Evolutionary conservation across 1,140 invertebrate genomes (phyloP).

Genomic region (Adelges cooleyi): DNA sequence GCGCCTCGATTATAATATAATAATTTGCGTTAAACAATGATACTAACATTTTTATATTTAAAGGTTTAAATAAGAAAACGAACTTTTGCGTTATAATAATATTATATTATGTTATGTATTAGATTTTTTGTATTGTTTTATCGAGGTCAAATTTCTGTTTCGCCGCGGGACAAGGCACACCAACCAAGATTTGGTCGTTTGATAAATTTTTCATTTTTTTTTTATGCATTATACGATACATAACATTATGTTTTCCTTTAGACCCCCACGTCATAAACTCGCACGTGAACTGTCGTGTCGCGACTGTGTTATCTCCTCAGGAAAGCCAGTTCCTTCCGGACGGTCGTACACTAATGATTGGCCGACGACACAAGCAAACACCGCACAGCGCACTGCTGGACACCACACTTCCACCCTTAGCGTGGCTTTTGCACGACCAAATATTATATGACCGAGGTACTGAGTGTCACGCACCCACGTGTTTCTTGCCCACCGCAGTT

Average conservation of each 20-base stretch:
- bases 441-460: slow-evolving; percentile 3
- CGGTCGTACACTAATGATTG: slow-evolving; percentile 19
- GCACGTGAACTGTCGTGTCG: slow-evolving; percentile 27
- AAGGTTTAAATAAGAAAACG: too few relatives aligned
- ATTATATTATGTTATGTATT: too few relatives aligned
- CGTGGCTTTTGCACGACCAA: background rate
- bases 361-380: slow-evolving; percentile 16
- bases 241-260: background rate
- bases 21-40: too few relatives aligned
- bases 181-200: background rate
- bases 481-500: slow-evolving; percentile 22
- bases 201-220: slow-evolving; percentile 21
- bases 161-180: background rate
- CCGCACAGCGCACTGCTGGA: background rate
- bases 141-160: background rate
- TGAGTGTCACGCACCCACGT: slow-evolving; percentile 18
- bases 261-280: slow-evolving; percentile 17
- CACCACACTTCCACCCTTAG: background rate
- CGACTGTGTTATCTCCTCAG: slow-evolving; percentile 16
- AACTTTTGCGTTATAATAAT: too few relatives aligned
- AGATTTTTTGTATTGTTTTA: too few relatives aligned
- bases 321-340: slow-evolving; percentile 24
- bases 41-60: too few relatives aligned
- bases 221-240: too few relatives aligned
- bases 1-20: too few relatives aligned